These are phyloP conservation scores for Alentia gelatinosa DNA, from an alignment of 2,888 invertebrate species.

Conservation along the genomic window DNA sequence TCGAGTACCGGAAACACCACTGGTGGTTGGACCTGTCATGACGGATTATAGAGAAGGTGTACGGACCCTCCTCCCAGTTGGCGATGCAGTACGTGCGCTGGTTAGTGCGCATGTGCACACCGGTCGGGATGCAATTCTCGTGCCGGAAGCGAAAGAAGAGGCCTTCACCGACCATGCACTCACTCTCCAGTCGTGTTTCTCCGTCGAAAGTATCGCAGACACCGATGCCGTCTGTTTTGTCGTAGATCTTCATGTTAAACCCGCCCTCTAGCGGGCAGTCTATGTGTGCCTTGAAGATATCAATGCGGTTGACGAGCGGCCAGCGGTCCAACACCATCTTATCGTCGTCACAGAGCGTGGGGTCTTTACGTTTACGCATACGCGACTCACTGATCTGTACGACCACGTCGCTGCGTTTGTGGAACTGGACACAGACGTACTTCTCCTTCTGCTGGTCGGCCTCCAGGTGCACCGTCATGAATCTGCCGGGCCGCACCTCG, in stretches of 20 bases:
- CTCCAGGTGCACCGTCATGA: slow-evolving; percentile 64
- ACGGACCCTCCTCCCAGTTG: slow-evolving; percentile 41
- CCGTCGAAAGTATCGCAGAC: slow-evolving; percentile 53
- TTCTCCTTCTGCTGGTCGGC: slow-evolving; percentile 61
- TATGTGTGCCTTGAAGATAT: slow-evolving; percentile 48
- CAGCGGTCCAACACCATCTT: slow-evolving; percentile 71
- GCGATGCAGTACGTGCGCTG: slow-evolving; percentile 57
- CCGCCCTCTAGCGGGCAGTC: slow-evolving; percentile 56
- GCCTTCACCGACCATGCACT: slow-evolving; percentile 58
- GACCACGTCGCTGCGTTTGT: slow-evolving; percentile 70
- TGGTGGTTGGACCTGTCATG: slow-evolving; percentile 42
- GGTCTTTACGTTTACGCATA: slow-evolving; percentile 22
- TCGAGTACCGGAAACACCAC: slow-evolving; percentile 56
- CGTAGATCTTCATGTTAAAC: slow-evolving; percentile 54
- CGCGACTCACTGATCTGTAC: slow-evolving; percentile 71
- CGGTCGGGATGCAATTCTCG: slow-evolving; percentile 52
- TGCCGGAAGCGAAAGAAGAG: slow-evolving; percentile 55
- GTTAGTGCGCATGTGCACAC: slow-evolving; percentile 41
- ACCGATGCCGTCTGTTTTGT: background rate
- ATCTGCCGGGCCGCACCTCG: slow-evolving; percentile 67
- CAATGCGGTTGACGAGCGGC: slow-evolving; percentile 67
- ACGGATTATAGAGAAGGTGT: slow-evolving; percentile 53
- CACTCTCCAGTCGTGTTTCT: slow-evolving; percentile 58
- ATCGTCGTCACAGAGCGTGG: slow-evolving; percentile 67
- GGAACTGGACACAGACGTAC: slow-evolving; percentile 73